A percentile compares a stretch with the other conserved stretches of the same genome.
These are phyloP conservation scores for Eidolon helvum DNA, from an alignment of 2,113 vertebrate genomes.

Conservation along the genomic window DNA sequence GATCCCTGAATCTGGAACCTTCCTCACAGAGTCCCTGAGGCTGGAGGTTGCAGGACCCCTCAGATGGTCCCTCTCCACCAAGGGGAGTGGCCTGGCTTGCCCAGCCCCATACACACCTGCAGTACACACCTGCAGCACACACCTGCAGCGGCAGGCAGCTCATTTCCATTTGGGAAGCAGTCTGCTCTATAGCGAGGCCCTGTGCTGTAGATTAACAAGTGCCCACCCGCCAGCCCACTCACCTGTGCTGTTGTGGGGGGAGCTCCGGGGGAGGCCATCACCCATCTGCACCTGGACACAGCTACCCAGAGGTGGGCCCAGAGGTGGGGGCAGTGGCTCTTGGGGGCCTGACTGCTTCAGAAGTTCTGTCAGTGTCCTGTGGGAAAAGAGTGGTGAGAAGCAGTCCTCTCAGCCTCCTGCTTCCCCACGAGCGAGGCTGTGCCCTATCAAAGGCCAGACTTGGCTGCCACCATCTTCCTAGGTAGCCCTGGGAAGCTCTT, in stretches of 20 bases:
- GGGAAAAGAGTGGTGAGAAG: background rate
- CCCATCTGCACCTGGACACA: constrained; percentile 84
- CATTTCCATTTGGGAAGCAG: background rate
- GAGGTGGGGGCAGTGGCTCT: constrained; percentile 74
- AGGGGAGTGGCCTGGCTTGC: background rate
- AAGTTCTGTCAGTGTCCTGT: constrained; percentile 85
- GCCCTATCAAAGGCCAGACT: background rate
- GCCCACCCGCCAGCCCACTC: background rate
- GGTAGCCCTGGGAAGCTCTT: background rate
- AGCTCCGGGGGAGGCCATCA: constrained; percentile 71
- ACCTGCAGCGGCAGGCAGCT: background rate
- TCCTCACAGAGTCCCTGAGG: background rate
- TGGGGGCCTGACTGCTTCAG: constrained; percentile 84
- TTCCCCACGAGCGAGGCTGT: background rate
- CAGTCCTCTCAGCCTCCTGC: background rate
- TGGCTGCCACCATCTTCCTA: background rate
- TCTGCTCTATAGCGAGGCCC: too few species aligned
- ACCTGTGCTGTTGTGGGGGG: constrained; percentile 81
- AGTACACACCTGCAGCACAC: background rate
- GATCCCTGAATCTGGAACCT: background rate
- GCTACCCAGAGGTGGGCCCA: constrained; percentile 76
- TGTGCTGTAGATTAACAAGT: background rate
- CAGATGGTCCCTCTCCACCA: background rate
- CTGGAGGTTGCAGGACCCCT: background rate
- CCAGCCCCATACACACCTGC: background rate